These are phyloP conservation scores for Pangasius krempfi DNA, from an alignment of 2,797 vertebrate genomes.

Conservation along the genomic window DNA sequence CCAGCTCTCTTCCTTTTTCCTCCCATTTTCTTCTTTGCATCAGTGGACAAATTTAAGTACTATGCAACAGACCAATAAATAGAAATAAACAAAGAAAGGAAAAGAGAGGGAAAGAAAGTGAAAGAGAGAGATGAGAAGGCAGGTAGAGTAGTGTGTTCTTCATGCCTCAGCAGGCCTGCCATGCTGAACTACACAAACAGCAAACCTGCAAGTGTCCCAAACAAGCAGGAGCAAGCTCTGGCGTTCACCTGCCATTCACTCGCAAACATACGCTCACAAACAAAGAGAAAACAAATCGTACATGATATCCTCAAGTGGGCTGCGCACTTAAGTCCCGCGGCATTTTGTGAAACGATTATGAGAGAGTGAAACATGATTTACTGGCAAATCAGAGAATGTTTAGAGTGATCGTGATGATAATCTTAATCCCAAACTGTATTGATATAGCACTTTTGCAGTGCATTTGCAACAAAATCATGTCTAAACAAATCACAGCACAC, in stretches of 20 bases:
- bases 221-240: conserved; percentile 34
- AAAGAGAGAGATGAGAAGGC: conserved; percentile 4
- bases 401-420: no score
- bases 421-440: neutral
- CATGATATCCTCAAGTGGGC: neutral
- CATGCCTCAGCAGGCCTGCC: conserved; percentile 52
- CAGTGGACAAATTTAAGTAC: conserved; percentile 20
- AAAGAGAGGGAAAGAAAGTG: neutral
- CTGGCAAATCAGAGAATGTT: neutral
- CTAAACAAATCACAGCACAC: neutral
- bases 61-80: conserved; percentile 9
- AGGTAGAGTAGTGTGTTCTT: conserved; percentile 10
- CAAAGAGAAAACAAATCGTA: conserved; percentile 33
- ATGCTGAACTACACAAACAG: conserved; percentile 44
- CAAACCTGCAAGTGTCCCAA: conserved; percentile 19
- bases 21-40: conserved; percentile 10
- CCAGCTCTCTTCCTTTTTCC: conserved; percentile 9
- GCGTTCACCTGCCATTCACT: conserved; percentile 1
- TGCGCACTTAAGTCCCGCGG: no score
- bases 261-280: neutral
- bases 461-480: neutral
- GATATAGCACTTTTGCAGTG: neutral
- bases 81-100: neutral
- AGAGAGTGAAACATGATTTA: neutral
- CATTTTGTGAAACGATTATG: no score